These are phyloP conservation scores for Eupithecia insigniata DNA, from an alignment of 2,888 invertebrate genomes.

Conservation along the genomic window DNA sequence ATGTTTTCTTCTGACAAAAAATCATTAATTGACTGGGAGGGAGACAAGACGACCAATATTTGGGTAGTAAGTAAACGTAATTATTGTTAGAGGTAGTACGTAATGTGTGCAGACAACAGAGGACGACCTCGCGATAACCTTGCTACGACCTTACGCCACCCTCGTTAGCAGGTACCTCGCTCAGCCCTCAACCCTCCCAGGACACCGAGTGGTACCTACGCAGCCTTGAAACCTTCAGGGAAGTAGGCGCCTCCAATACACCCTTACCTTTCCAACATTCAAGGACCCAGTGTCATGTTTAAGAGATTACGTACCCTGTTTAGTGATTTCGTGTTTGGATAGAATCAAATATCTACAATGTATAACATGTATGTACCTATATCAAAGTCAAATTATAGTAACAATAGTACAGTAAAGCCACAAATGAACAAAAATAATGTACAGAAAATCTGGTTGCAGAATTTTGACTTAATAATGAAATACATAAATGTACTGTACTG, in stretches of 20 bases:
- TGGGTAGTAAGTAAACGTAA: slow-evolving; percentile 4
- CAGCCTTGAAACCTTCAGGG: slow-evolving; percentile 68
- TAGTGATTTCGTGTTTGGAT: background rate
- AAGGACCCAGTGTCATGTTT: slow-evolving; percentile 21
- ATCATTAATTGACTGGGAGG: background rate
- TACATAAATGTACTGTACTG: no score
- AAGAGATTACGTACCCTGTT: slow-evolving; percentile 5
- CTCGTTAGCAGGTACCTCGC: slow-evolving; percentile 45
- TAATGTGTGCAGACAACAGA: slow-evolving; percentile 60
- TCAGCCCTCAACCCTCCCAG: slow-evolving; percentile 57
- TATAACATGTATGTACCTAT: no score
- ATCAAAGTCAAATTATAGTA: background rate
- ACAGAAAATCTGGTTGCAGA: no score
- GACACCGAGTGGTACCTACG: slow-evolving; percentile 60
- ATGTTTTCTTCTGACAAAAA: background rate
- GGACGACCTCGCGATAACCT: slow-evolving; percentile 68
- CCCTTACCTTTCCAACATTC: slow-evolving; percentile 28
- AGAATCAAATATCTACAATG: background rate
- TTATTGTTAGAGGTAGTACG: slow-evolving; percentile 38
- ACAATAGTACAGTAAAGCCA: background rate
- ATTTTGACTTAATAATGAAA: no score
- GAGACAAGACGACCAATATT: background rate
- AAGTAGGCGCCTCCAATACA: slow-evolving; percentile 54
- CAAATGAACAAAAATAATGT: background rate
- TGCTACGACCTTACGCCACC: slow-evolving; percentile 66